Conservation (phyloP, 2,797 vertebrate species). For the Muscicapa comitata region DNA sequence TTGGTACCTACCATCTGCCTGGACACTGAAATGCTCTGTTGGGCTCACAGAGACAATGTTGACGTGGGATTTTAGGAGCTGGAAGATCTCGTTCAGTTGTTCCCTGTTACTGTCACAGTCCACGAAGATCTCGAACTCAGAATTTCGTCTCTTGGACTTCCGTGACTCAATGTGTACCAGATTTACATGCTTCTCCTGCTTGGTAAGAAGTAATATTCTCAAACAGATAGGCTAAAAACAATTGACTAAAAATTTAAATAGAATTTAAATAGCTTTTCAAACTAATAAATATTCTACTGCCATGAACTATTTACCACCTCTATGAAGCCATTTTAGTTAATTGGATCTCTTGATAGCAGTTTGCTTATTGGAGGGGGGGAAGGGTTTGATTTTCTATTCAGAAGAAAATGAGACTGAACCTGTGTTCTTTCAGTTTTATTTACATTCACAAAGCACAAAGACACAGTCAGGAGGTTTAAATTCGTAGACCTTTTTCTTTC, state of each 20-base stretch:
- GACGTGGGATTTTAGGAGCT: slow-evolving; percentile 88
- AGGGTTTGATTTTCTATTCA: not conserved
- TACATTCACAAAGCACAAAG: not conserved
- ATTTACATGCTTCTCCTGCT: slow-evolving; percentile 94
- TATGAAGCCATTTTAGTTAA: not conserved
- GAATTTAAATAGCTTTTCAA: not conserved
- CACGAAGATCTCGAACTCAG: slow-evolving; percentile 96
- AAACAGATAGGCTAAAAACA: not conserved
- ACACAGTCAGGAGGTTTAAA: not conserved
- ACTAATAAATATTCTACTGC: not conserved
- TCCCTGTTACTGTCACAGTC: slow-evolving; percentile 94
- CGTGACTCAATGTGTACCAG: slow-evolving; percentile 96
- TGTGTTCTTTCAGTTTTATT: not conserved
- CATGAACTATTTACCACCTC: not conserved
- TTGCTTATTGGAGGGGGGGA: not conserved
- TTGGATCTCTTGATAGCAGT: not conserved
- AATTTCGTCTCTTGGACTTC: slow-evolving; percentile 91
- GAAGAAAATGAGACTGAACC: not conserved
- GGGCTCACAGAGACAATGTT: slow-evolving; percentile 85
- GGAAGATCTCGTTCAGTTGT: slow-evolving; percentile 91
- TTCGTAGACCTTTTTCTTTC: not conserved
- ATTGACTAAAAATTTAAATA: not conserved
- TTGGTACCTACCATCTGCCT: slow-evolving; percentile 79
- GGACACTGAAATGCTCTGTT: slow-evolving; percentile 80
- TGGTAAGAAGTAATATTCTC: not conserved